Base-by-base conservation (phyloP, 2,888 invertebrate genomes). In the Sinhomidia bicolor region DNA sequence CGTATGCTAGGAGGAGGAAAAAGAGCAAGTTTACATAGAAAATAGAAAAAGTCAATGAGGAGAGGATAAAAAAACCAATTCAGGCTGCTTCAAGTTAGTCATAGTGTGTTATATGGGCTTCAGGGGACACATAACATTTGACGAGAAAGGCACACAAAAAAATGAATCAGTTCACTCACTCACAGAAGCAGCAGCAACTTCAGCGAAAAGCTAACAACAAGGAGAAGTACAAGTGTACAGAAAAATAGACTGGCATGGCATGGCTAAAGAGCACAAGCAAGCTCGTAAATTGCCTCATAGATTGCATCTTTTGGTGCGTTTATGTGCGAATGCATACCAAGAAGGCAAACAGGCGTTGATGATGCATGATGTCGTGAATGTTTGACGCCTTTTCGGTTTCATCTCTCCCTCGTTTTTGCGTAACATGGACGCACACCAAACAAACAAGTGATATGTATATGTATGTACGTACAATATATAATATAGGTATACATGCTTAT, bases 341-440 rank as follows among this genome's bases (percentile, higher is more conserved):
- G 85, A 89, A 91, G 74, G 88, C 91, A 92, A 90, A 89, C 90
- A 91, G 90, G 90, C 91, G 92, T 90, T 89, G 89, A 91, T 92
- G 92, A 92, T 92, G 89, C 92, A 91, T 92, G 89, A 89, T 84
- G 85, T 89, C 76, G 80, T 89, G 89, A 85, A 89, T 89, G 89
- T 74, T 81, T 89, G 89, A 89, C 89, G 89, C 89, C 89, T 89
- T 89, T 85, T 89, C 88, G 83, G 83, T 89, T 51, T 79, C 89
- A 89, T 81, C 85, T 89, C 89, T 85, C 85, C 81, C 85, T 85
- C 89, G 74, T 89, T 89, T 79, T 57, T n/a, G 60, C 62, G 36
- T 41, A 79, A 44, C 79, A 36, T 79, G 60, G 36, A 79, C 36
- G 60, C 20, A 71, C 41, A 71, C 68, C 41, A 71, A 71, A 65